Conservation (phyloP, 2,888 invertebrate genomes). For the Philereme transversata region DNA sequence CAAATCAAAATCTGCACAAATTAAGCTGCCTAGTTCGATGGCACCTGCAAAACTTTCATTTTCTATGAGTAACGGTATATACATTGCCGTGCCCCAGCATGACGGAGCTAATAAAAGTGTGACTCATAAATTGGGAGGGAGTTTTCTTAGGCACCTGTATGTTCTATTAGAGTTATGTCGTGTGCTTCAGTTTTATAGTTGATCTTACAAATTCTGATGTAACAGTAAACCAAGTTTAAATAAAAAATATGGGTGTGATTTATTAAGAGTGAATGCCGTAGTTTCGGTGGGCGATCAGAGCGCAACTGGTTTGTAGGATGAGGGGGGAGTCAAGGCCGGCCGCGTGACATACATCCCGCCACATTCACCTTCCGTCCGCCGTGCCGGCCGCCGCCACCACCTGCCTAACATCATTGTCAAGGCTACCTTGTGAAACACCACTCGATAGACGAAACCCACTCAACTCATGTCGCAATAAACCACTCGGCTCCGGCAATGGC, state of each 20-base stretch:
- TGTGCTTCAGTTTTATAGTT: neutral
- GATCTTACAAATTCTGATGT: neutral
- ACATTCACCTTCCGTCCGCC: conserved; percentile 79
- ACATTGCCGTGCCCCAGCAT: conserved; percentile 18
- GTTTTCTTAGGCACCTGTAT: conserved; percentile 30
- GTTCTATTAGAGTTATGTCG: conserved; percentile 1
- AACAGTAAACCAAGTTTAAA: conserved; percentile 7
- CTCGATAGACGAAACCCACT: conserved; percentile 59
- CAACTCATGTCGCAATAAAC: conserved; percentile 60
- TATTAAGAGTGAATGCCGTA: conserved; percentile 35
- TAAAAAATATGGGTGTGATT: conserved; percentile 21
- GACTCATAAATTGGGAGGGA: conserved; percentile 32
- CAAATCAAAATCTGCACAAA: too few relatives aligned
- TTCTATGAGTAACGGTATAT: conserved; percentile 30
- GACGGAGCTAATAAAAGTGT: conserved; percentile 28
- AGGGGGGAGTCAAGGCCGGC: conserved; percentile 77
- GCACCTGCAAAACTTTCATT: conserved; percentile 28
- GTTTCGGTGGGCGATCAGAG: conserved; percentile 46
- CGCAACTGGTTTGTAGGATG: conserved; percentile 58
- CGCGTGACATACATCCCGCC: conserved; percentile 75
- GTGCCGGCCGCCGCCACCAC: conserved; percentile 54
- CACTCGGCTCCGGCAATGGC: conserved; percentile 50
- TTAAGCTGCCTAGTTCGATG: neutral
- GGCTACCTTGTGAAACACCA: conserved; percentile 74
- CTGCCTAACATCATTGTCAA: conserved; percentile 76